Evolutionary conservation across 2,113 vertebrate genomes (phyloP), one percentile per base, ranked within the genome.

Genomic region (Paratilapia polleni): DNA sequence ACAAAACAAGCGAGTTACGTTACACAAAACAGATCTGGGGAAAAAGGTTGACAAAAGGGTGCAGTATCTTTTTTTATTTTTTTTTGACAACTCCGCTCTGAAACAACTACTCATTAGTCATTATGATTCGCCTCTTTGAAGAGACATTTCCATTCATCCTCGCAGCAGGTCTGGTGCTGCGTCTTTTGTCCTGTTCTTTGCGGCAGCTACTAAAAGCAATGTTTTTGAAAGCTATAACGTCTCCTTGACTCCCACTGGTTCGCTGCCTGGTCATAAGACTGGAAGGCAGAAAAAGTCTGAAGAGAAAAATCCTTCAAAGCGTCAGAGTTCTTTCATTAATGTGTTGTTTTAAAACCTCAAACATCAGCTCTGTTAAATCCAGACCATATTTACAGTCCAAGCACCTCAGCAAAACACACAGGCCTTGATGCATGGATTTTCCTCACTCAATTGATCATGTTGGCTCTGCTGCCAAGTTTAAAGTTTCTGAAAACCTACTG

Each of bases 1-100:
- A 88, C 78, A 88, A 83, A 85, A 87, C 68, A 91, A 92, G 87
- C 84, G 2, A 86, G 81, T 89, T 76, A 92, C 85, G 81, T 86
- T 74, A 87, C 93, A 93, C 83, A 89, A 73, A 89, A 90, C 66
- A 90, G 78, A 86, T 91, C 64, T 80, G 60, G 74, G 26, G 78
- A 79, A 49, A 85, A 86, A 56, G 49, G 70, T 73, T 81, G 75
- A 91, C 74, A 82, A 86, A 92, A 87, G 78, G 75, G 87, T 80
- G 82, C 52, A 63, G 31, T 41, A 70, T 86, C 66, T 56, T 41
- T 70, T 86, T 19, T 61, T 64, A n/a, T 49, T 57, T 26, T 59
- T 58, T 59, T 87, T 76, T 76, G 22, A 91, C 70, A 79, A 89
- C 80, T 87, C 68, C 38, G 64, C 80, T 83, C 60, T 63, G 74